Percentiles rank a stretch among this genome's conserved stretches.
These are phyloP conservation scores for Macrostomum cliftonense DNA, from an alignment of 2,888 invertebrate genomes.

Conservation along the genomic window DNA sequence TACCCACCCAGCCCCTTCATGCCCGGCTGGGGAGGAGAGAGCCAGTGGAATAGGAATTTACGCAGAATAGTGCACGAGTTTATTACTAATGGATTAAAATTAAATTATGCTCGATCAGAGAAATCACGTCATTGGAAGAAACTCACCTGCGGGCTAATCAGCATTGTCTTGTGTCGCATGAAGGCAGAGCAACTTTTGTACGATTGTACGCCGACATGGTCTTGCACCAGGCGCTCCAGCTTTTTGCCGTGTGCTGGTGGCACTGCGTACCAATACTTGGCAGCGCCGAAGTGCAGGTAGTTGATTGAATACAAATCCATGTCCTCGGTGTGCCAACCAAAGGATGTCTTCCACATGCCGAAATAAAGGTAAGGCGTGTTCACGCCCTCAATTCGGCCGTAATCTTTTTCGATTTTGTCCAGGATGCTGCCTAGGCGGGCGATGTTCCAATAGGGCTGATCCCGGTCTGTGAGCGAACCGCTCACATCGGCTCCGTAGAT, in stretches of 20 bases:
- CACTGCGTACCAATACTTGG: conserved; percentile 76
- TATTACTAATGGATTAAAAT: no score
- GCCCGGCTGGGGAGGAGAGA: no score
- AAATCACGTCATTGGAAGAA: no score
- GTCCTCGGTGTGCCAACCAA: conserved; percentile 99
- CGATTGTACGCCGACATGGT: no score
- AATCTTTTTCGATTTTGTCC: conserved; percentile 62
- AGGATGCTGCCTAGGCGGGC: conserved; percentile 76
- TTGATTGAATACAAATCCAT: conserved; percentile 99
- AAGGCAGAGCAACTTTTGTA: conserved; percentile 46
- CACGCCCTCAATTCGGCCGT: conserved; percentile 49
- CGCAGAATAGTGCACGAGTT: no score
- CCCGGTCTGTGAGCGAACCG: conserved; percentile 74
- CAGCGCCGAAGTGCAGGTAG: conserved; percentile 88
- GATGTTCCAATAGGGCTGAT: conserved; percentile 70
- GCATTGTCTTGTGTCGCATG: conserved; percentile 85
- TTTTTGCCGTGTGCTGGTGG: conserved; percentile 83
- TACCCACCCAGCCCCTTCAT: no score
- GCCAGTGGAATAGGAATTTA: no score
- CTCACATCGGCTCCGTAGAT: conserved; percentile 97
- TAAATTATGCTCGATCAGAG: no score
- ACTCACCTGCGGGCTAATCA: conserved; percentile 88
- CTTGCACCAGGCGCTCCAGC: conserved; percentile 65
- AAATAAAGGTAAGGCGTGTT: conserved; percentile 97
- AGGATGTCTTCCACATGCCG: conserved; percentile 99